Percentiles rank a stretch among this genome's conserved stretches.
Conservation (phyloP, 2,888 invertebrate genomes). For the Furcula furcula region DNA sequence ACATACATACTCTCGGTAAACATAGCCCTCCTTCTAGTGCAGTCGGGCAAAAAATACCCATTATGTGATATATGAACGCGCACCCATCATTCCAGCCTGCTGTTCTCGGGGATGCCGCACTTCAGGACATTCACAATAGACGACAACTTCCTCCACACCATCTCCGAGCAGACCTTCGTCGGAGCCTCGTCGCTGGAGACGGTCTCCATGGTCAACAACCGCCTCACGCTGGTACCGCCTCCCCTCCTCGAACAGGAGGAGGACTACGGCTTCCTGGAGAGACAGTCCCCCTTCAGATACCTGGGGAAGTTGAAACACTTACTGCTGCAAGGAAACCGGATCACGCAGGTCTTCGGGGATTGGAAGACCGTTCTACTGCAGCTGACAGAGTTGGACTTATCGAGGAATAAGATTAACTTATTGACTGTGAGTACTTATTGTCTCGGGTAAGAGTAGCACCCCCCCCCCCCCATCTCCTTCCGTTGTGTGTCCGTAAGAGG, state of each 20-base stretch:
- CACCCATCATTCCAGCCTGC: conserved; percentile 10
- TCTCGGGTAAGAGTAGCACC: too few relatives aligned
- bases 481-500: too few relatives aligned
- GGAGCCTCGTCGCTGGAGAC: conserved; percentile 8
- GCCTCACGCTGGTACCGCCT: conserved; percentile 16
- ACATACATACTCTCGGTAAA: too few relatives aligned
- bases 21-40: too few relatives aligned
- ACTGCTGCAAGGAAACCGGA: conserved; percentile 9
- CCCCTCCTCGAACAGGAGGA: too few relatives aligned
- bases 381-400: conserved; percentile 9
- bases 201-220: conserved; percentile 30
- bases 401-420: conserved; percentile 5
- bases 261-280: neutral
- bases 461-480: too few relatives aligned
- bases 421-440: conserved; percentile 11
- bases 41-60: too few relatives aligned
- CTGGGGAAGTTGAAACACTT: conserved; percentile 8
- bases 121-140: conserved; percentile 23
- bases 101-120: conserved; percentile 20
- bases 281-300: conserved; percentile 5
- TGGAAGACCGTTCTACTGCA: conserved; percentile 5
- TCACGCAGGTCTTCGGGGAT: conserved; percentile 12
- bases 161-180: conserved; percentile 11
- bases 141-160: conserved; percentile 21
- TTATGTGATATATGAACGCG: too few relatives aligned